Base-by-base conservation (phyloP, 2,888 invertebrate genomes). In the Microplitis manilae region DNA sequence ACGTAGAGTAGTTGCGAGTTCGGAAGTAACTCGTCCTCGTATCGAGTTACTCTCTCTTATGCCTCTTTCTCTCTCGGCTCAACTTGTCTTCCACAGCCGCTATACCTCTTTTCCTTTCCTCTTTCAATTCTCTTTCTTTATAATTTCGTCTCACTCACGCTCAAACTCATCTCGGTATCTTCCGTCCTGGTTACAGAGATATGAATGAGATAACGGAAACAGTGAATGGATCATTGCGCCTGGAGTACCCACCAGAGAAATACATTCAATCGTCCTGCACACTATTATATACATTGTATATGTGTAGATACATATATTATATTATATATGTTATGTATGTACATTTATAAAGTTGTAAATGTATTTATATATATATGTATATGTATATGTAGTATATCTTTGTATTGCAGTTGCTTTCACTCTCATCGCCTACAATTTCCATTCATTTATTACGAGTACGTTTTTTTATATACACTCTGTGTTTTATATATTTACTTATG, bases 151-250 rank as follows among this genome's bases (percentile, higher is more conserved):
- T 78, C 79, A 75, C 80, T 76, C 67, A 40, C 76, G 13, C 50
- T 50, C 8, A 50, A 50, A 50, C 50, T 50, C 50, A 50, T 73
- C 67, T 75, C 74, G 75, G 81, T 78, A 81, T 82, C 80, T 77
- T 76, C 79, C 75, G 79, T 80, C 81, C 81, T 77, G 77, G 78
- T 81, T 75, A 76, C 72, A 78, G 81, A 82, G 82, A 82, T 82
- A 82, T 82, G 82, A 82, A 82, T 82, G 82, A 82, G 82, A 82
- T 82, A 82, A 82, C 82, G 80, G 82, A 81, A 81, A 82, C 81
- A 81, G 79, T 82, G 81, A 82, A 82, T 82, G 82, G 82, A 82
- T 82, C 82, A 82, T 82, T 82, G 81, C 81, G 80, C 81, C 77
- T 72, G 76, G 79, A 76, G 77, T 77, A 67, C 65, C 77, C 79